Evolutionary conservation across 2,888 invertebrate genomes (phyloP).

Genomic region (Plemyria rubiginata): DNA sequence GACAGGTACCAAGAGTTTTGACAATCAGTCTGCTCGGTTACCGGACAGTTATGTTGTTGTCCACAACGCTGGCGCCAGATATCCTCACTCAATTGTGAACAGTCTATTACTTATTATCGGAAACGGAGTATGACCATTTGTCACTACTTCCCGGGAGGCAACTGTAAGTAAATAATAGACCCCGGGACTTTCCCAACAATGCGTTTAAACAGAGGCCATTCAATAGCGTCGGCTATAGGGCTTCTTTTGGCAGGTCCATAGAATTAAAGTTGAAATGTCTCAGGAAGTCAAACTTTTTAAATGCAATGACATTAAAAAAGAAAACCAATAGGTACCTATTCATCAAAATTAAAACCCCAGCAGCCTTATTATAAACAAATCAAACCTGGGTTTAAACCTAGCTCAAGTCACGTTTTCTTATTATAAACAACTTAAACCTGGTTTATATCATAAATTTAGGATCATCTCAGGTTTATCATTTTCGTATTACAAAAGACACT

Average conservation of each 20-base stretch:
- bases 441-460: no score
- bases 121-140: constrained; percentile 50
- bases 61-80: constrained; percentile 70
- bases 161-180: constrained; percentile 41
- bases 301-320: constrained; percentile 9
- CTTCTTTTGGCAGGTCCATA: constrained; percentile 31
- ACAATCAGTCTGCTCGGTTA: constrained; percentile 57
- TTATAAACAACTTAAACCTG: no score
- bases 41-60: constrained; percentile 69
- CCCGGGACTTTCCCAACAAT: constrained; percentile 44
- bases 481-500: no score
- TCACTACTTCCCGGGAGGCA: constrained; percentile 55
- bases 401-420: no score
- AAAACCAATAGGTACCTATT: no score
- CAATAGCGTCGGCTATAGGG: constrained; percentile 40
- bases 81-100: constrained; percentile 61
- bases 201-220: constrained; percentile 56
- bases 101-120: constrained; percentile 53
- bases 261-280: constrained; percentile 31
- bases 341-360: no score
- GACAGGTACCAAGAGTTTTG: constrained; percentile 63
- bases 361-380: no score
- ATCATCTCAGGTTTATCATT: no score
- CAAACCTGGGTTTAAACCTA: no score
- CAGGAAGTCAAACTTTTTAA: constrained; percentile 20